Base-by-base conservation (phyloP, 1,140 invertebrate genomes). In the Saccostrea cuccullata region DNA sequence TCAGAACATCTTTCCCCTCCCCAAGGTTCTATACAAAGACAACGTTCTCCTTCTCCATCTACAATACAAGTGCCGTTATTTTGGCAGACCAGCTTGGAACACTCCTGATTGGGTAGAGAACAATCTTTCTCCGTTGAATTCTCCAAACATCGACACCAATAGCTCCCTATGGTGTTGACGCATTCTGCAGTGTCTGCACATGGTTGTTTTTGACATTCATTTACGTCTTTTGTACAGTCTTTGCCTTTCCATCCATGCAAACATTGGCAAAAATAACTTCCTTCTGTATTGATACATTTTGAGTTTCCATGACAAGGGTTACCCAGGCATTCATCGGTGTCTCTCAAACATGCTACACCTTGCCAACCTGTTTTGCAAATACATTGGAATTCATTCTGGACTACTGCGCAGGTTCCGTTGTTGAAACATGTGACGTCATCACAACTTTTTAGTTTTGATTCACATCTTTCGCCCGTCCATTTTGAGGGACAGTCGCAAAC, bases 391-490 rank as follows among this genome's bases (percentile, higher is more conserved):
- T 70, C n/a, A 36, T 70, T 55, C 47, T 13, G 6, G 0, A 26
- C 47, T 23, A 23, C 70, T 47, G 23, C 64, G 70, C 85, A 86
- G 13, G 36, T 73, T 17, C 60, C 85, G 36, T 70, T 70, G 85
- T 86, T 86, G 36, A 36, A 70, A 12, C 85, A 86, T 15, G 15
- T 64, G 58, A 60, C 23, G 30, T 40, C 23, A 55, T 73, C 47
- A 47, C 85, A 86, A 55, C 70, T 70, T 23, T 20, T 9, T 20
- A 86, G 60, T 15, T 23, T 30, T 6, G 11, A 96, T 94, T 99
- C 98, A 95, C 98, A 99, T 88, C 96, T 96, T 55, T 96, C 95
- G 55, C 98, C 98, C 36, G 96, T 96, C 93, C 97, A 99, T 55
- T 97, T 97, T 91, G 97, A 97, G 0, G 96, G 94, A 92, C 98